Base-by-base conservation (phyloP, 2,888 invertebrate genomes). In the Sesia apiformis region DNA sequence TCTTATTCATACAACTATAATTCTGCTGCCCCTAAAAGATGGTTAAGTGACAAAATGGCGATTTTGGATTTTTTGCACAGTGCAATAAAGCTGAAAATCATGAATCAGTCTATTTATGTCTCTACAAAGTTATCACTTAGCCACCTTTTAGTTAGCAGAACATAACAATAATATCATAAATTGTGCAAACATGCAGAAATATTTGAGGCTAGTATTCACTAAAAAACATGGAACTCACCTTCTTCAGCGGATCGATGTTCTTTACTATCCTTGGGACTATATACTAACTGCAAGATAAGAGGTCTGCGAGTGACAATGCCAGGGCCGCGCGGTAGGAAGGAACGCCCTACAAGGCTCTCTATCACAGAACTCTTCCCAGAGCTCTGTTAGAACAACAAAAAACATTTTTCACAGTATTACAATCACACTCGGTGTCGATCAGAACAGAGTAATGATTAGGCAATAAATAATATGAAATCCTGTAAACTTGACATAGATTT, bases 331-430 rank as follows among this genome's bases (percentile, higher is more conserved):
- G 99, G 99, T 59, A 99, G 90, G 88, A 99, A 99, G 52, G 99
- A 98, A 58, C 95, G 93, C 0, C 99, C 99, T 4, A 99, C 99
- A 51, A 99, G 90, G 80, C 98, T 97, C 86, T 99, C 99, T 65
- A 99, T 94, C 8, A 99, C 99, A 39, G 99, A 99, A 90, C 98
- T 99, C 90, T 99, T 99, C 52, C 99, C 99, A 51, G 99, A 98
- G 88, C 99, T 99, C 98, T 99, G 87, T 58, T 50, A 50, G 39
- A 50, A 5, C 4, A 50, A 5, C 4, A 50, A 50, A 50, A 50
- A 5, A 38, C 4, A 8, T 38, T 50, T 50, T 7, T 50, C 23
- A 23, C 23, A 23, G 23, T 2, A 23, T 23, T 23, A 23, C 23
- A 23, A 23, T 23, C 2, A 23, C 23, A 23, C 23, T 23, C 23